Evolutionary conservation across 2,113 vertebrate genomes (phyloP).

Genomic region (Gobio gobio): DNA sequence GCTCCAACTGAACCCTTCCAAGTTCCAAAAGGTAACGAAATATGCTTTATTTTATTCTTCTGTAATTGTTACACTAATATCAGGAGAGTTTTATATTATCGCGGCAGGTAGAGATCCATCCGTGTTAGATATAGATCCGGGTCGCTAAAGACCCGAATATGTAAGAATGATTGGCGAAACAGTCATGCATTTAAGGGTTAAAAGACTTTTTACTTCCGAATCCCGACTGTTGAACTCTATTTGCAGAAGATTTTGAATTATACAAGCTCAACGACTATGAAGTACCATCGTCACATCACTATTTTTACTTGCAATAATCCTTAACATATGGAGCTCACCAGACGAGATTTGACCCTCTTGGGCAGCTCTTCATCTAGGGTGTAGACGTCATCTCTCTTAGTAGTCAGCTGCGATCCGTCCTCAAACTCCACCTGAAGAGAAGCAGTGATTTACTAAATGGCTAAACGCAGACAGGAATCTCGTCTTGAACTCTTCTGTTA

Average conservation of each 20-base stretch:
- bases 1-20: too few relatives aligned
- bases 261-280: too few relatives aligned
- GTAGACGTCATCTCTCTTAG: slow-evolving; percentile 97
- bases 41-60: too few relatives aligned
- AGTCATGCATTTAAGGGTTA: too few relatives aligned
- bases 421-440: slow-evolving; percentile 92
- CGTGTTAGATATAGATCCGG: too few relatives aligned
- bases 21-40: too few relatives aligned
- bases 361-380: slow-evolving; percentile 95
- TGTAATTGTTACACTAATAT: too few relatives aligned
- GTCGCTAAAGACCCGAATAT: too few relatives aligned
- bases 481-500: not conserved
- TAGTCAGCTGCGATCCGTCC: slow-evolving; percentile 93
- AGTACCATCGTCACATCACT: too few relatives aligned
- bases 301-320: not conserved
- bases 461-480: not conserved
- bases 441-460: not conserved
- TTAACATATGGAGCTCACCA: slow-evolving; percentile 77
- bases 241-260: not conserved
- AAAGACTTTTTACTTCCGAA: not conserved
- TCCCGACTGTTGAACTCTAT: not conserved
- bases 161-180: too few relatives aligned
- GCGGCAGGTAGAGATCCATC: too few relatives aligned
- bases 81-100: too few relatives aligned
- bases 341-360: slow-evolving; percentile 94